phyloP scores from a whole-genome alignment of 2,888 invertebrate species.

The Leucania comma region DNA sequence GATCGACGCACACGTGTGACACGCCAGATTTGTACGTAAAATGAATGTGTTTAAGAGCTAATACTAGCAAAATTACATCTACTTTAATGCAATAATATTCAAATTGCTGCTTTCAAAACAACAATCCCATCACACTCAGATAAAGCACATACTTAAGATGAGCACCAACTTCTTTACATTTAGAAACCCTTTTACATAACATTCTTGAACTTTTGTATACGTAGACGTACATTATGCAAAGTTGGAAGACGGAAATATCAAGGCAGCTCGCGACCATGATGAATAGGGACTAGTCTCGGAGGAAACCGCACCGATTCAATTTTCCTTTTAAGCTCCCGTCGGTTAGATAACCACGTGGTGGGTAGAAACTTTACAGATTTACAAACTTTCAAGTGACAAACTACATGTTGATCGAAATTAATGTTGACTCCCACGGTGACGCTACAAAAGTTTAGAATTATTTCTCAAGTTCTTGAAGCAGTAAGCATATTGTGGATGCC shows the following conservation, averaged over 20 bases:
- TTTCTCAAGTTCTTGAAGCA: slow-evolving; percentile 1
- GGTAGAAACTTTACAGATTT: slow-evolving; percentile 50
- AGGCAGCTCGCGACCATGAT: slow-evolving; percentile 50
- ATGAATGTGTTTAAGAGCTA: slow-evolving; percentile 10
- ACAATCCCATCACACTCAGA: slow-evolving; percentile 13
- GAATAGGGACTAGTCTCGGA: slow-evolving; percentile 56
- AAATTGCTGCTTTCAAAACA: slow-evolving; percentile 8
- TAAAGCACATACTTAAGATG: slow-evolving; percentile 29
- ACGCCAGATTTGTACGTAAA: no score
- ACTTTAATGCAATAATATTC: slow-evolving; percentile 6
- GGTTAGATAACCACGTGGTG: slow-evolving; percentile 60
- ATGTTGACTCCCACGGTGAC: slow-evolving; percentile 42
- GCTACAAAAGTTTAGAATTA: slow-evolving; percentile 23
- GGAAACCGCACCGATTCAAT: slow-evolving; percentile 64
- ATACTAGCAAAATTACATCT: neutral
- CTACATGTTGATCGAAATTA: slow-evolving; percentile 27
- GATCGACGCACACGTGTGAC: no score
- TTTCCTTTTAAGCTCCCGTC: slow-evolving; percentile 62
- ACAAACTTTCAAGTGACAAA: slow-evolving; percentile 46
- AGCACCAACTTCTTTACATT: slow-evolving; percentile 27
- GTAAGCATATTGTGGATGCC: neutral
- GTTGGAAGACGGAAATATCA: slow-evolving; percentile 62
- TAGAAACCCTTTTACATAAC: slow-evolving; percentile 55
- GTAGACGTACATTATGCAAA: slow-evolving; percentile 55
- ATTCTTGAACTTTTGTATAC: slow-evolving; percentile 50